Percentiles rank a stretch among this genome's conserved stretches.
Conservation (phyloP, 2,797 vertebrate species). For the Squalus acanthias region DNA sequence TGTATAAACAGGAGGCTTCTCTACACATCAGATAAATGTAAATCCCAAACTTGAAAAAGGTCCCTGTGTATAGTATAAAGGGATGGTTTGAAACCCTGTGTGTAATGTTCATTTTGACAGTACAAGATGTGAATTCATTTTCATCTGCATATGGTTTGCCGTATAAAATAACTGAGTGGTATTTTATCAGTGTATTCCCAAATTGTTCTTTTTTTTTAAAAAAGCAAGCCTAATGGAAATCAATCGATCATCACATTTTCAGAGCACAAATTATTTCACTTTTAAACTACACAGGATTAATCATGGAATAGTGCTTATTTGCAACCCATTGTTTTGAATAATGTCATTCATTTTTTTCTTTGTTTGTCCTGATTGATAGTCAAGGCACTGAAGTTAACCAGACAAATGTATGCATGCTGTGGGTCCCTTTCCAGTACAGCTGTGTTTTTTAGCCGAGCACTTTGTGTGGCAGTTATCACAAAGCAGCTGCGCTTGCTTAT, state of each 20-base stretch:
- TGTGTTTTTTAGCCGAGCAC: conserved; percentile 56
- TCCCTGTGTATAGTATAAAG: background rate
- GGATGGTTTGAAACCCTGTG: background rate
- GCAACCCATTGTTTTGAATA: conserved; percentile 60
- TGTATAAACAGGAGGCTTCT: background rate
- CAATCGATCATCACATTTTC: conserved; percentile 68
- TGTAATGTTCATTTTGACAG: background rate
- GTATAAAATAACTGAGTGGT: conserved; percentile 60
- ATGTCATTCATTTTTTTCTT: conserved; percentile 60
- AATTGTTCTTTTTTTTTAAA: conserved; percentile 53
- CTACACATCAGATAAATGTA: background rate
- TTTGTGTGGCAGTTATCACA: conserved; percentile 47
- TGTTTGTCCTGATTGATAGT: conserved; percentile 52
- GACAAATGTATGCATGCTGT: conserved; percentile 55
- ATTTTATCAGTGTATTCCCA: conserved; percentile 64
- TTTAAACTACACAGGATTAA: conserved; percentile 56
- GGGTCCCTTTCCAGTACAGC: conserved; percentile 57
- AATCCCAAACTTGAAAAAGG: background rate
- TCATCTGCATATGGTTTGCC: conserved; percentile 55
- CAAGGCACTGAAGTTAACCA: conserved; percentile 59
- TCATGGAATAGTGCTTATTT: conserved; percentile 55
- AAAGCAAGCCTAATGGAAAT: conserved; percentile 61
- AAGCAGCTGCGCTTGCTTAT: conserved; percentile 55
- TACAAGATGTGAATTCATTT: background rate
- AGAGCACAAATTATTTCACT: conserved; percentile 63